A percentile compares a stretch with the other conserved stretches of the same genome.
These are phyloP conservation scores for Dolichomitus sp. DNA, from an alignment of 2,888 invertebrate species.

Conservation along the genomic window DNA sequence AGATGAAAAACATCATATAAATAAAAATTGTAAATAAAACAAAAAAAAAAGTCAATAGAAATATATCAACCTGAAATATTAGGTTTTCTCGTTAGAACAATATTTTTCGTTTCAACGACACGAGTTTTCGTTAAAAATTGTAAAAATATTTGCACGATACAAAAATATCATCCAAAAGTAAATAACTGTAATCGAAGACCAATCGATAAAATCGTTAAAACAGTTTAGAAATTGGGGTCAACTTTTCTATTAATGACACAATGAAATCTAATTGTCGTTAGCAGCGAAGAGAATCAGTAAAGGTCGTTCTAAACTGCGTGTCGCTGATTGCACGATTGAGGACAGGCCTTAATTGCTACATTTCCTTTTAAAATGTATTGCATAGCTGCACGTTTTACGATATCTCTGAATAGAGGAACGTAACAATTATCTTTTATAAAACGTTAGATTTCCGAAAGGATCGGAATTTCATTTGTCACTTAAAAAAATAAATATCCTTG, in stretches of 20 bases:
- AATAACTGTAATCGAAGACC: slow-evolving; percentile 35
- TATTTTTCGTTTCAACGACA: slow-evolving; percentile 13
- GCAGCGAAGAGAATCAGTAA: not conserved
- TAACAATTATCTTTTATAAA: slow-evolving; percentile 21
- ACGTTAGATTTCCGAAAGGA: slow-evolving; percentile 8
- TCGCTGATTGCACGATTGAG: slow-evolving; percentile 5
- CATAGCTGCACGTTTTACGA: slow-evolving; percentile 13
- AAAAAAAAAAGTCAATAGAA: slow-evolving; percentile 1
- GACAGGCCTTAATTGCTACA: slow-evolving; percentile 36
- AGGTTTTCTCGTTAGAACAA: slow-evolving; percentile 18
- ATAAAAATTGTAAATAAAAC: slow-evolving; percentile 37
- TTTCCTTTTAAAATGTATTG: slow-evolving; percentile 1
- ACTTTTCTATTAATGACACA: not conserved
- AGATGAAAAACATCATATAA: slow-evolving; percentile 49
- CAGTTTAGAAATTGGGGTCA: slow-evolving; percentile 5
- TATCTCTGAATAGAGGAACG: slow-evolving; percentile 29
- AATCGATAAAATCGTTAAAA: slow-evolving; percentile 31
- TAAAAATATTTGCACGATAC: slow-evolving; percentile 60
- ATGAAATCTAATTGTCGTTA: slow-evolving; percentile 23
- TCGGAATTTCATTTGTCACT: slow-evolving; percentile 17
- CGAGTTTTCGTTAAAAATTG: slow-evolving; percentile 39
- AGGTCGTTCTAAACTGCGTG: slow-evolving; percentile 2
- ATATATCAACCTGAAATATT: slow-evolving; percentile 4
- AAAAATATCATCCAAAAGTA: slow-evolving; percentile 60
- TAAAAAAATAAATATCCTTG: slow-evolving; percentile 46